Percentiles rank a stretch among this genome's conserved stretches.
Evolutionary conservation across 2,797 vertebrate species (phyloP).

Genomic region (Clarias fuscus): DNA sequence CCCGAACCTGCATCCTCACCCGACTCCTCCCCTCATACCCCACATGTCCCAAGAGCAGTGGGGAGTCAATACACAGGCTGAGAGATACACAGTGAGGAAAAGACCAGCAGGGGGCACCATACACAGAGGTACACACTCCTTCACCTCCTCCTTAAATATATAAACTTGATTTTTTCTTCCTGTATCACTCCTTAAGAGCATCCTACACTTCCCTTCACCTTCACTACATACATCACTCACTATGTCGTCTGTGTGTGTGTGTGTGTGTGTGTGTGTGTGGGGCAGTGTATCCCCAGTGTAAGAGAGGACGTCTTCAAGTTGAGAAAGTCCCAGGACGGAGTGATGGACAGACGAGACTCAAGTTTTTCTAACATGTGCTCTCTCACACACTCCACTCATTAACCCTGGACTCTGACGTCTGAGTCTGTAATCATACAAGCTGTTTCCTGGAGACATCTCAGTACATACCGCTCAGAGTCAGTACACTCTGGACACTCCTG

Average conservation of each 20-base stretch:
- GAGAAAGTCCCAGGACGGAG: conserved; percentile 86
- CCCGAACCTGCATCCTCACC: not conserved
- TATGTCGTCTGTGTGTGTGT: not conserved
- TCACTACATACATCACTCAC: not conserved
- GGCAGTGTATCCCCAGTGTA: conserved; percentile 68
- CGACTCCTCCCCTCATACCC: not conserved
- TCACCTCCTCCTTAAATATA: too few species aligned
- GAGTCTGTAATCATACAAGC: not conserved
- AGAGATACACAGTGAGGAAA: conserved; percentile 63
- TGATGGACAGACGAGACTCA: conserved; percentile 91
- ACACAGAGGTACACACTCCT: conserved; percentile 12
- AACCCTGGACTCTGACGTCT: not conserved
- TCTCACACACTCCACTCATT: not conserved
- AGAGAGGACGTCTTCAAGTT: conserved; percentile 79
- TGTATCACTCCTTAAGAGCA: not conserved
- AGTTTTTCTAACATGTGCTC: conserved; percentile 73
- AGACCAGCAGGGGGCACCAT: conserved; percentile 56
- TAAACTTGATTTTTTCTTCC: too few species aligned
- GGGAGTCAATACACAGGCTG: not conserved
- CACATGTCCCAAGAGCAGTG: conserved; percentile 2
- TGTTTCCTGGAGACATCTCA: not conserved
- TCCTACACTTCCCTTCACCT: not conserved
- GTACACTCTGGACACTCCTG: not conserved
- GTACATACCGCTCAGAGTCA: not conserved
- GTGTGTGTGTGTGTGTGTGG: conserved; percentile 52